Evolutionary conservation across 2,797 vertebrate species (phyloP).

Genomic region (Ceyx erithaca): DNA sequence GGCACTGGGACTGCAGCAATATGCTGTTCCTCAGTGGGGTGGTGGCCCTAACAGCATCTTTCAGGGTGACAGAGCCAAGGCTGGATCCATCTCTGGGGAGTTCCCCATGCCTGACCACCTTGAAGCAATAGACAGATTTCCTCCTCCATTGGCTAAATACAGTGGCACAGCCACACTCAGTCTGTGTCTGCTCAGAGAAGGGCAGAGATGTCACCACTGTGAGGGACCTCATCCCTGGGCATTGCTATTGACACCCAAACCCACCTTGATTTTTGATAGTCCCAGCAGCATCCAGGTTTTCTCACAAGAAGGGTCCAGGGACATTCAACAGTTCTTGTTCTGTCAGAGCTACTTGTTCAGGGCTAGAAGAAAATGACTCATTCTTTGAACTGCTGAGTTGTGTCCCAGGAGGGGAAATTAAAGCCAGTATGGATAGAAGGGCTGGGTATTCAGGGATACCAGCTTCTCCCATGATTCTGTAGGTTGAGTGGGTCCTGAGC

Average conservation of each 20-base stretch:
- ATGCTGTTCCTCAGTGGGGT: background rate
- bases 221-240: background rate
- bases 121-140: background rate
- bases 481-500: background rate
- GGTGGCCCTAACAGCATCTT: background rate
- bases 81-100: accelerated
- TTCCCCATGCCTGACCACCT: background rate
- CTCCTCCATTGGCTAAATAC: background rate
- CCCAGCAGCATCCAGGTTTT: background rate
- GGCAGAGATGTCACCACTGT: accelerated
- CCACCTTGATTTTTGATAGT: background rate
- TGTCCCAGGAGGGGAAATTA: background rate
- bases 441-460: background rate
- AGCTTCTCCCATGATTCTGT: background rate
- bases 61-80: accelerated
- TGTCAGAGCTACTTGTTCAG: background rate
- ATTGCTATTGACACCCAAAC: background rate
- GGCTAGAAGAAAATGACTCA: background rate
- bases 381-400: background rate
- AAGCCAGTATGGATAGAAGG: background rate
- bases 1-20: accelerated
- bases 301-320: background rate
- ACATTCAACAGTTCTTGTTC: background rate
- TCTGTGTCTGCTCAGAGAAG: background rate
- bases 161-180: accelerated